Conservation (phyloP, 2,113 vertebrate genomes). For the Pteropus alecto region DNA sequence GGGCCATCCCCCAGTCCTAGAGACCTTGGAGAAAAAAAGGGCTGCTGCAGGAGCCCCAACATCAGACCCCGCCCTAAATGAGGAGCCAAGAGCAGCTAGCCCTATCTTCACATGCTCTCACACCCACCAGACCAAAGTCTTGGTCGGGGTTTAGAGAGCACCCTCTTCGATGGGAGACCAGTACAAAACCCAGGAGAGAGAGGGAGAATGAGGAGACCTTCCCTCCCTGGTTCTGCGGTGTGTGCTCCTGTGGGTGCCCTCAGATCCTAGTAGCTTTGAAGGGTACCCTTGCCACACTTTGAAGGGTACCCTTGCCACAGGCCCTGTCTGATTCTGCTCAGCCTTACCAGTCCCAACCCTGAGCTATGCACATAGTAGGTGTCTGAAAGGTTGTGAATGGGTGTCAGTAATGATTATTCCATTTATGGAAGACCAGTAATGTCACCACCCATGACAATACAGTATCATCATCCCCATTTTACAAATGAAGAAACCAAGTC, state of each 20-base stretch:
- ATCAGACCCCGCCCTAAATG: not conserved
- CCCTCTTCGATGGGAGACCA: not conserved
- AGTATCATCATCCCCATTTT: not conserved
- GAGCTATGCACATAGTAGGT: not conserved
- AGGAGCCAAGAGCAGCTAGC: not conserved
- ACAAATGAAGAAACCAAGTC: not conserved
- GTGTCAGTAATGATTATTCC: not conserved
- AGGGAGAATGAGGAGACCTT: accelerated
- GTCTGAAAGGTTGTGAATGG: not conserved
- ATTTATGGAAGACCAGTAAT: not conserved
- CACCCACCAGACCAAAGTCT: not conserved
- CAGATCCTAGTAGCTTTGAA: not conserved
- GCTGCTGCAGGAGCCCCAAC: not conserved
- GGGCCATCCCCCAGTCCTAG: not conserved
- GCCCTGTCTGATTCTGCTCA: not conserved
- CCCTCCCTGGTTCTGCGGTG: not conserved
- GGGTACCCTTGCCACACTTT: not conserved
- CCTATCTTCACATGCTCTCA: not conserved
- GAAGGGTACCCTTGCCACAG: too few relatives aligned
- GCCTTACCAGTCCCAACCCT: not conserved
- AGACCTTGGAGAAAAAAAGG: not conserved
- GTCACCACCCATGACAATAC: not conserved
- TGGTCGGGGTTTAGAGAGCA: not conserved
- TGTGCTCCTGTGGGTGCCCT: not conserved
- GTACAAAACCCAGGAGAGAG: not conserved